Percentiles rank a stretch among this genome's conserved stretches.
Conservation (phyloP, 64 coral and sea anemone species). For the Anthopleura sola region DNA sequence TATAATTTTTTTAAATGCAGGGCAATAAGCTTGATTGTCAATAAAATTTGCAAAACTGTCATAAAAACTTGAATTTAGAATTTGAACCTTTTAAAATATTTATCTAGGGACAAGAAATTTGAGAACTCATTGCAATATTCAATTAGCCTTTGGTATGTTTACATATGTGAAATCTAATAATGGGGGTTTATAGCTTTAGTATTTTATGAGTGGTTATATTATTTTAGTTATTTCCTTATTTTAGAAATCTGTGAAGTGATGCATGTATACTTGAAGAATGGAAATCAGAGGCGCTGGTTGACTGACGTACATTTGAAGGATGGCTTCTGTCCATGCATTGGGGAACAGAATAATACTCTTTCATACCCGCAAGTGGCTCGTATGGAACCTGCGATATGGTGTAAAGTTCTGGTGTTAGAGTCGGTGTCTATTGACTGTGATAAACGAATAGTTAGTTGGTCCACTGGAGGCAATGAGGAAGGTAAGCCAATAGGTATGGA, state of each 20-base stretch:
- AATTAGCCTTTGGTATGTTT: not conserved
- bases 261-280: constrained; percentile 83
- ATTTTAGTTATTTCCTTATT: not conserved
- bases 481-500: not conserved
- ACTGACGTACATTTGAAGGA: constrained; percentile 69
- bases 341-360: constrained; percentile 13
- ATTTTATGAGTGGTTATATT: not conserved
- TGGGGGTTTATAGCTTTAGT: not conserved
- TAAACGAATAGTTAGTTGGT: constrained; percentile 66
- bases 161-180: not conserved
- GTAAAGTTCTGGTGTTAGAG: constrained; percentile 79
- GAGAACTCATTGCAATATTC: not conserved
- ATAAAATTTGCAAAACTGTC: too few species aligned
- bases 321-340: constrained; percentile 73
- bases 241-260: constrained; percentile 30
- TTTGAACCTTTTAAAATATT: too few species aligned
- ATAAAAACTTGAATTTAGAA: too few species aligned
- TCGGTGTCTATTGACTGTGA: constrained; percentile 84
- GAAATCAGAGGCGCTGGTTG: constrained; percentile 69
- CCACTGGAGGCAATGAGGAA: constrained; percentile 38
- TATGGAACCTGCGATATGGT: constrained; percentile 89
- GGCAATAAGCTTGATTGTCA: too few species aligned
- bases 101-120: too few species aligned
- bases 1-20: not conserved
- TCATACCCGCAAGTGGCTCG: constrained; percentile 15